Percentiles rank a stretch among this genome's conserved stretches.
phyloP scores from a whole-genome alignment of 2,888 invertebrate genomes.

The Dryomyza anilis region DNA sequence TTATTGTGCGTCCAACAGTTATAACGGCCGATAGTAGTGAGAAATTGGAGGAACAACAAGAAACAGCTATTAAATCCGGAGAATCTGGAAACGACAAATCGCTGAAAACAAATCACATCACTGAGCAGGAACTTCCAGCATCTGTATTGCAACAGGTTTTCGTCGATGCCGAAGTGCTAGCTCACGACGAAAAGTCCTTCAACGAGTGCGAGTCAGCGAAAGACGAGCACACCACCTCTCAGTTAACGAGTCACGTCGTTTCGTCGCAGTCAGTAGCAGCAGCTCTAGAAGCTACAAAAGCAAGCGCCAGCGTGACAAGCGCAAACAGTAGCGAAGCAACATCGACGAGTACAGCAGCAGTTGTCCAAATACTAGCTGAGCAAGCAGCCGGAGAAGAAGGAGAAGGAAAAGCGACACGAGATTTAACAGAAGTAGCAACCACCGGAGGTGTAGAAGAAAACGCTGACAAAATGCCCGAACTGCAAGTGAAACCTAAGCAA shows the following conservation, averaged over 20 bases:
- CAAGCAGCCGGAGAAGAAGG: slow-evolving; percentile 19
- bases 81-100: not conserved
- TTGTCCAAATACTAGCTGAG: slow-evolving; percentile 11
- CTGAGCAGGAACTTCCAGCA: no score
- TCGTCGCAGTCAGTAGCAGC: not conserved
- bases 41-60: not conserved
- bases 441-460: slow-evolving; percentile 16
- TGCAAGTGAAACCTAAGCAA: slow-evolving; percentile 49
- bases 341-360: slow-evolving; percentile 14
- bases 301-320: slow-evolving; percentile 9
- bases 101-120: not conserved
- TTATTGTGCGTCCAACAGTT: slow-evolving; percentile 37
- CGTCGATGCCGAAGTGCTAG: not conserved
- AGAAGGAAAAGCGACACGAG: slow-evolving; percentile 22
- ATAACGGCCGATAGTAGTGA: not conserved
- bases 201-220: slow-evolving; percentile 1
- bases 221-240: slow-evolving; percentile 42
- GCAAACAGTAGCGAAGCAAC: slow-evolving; percentile 30
- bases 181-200: slow-evolving; percentile 17
- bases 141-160: no score
- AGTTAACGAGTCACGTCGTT: slow-evolving; percentile 35
- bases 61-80: not conserved
- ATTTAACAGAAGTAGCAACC: slow-evolving; percentile 15
- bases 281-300: no score
- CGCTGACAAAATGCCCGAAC: slow-evolving; percentile 53